These are phyloP conservation scores for Cephus pygmeus DNA, from an alignment of 2,888 invertebrate genomes.

Conservation along the genomic window DNA sequence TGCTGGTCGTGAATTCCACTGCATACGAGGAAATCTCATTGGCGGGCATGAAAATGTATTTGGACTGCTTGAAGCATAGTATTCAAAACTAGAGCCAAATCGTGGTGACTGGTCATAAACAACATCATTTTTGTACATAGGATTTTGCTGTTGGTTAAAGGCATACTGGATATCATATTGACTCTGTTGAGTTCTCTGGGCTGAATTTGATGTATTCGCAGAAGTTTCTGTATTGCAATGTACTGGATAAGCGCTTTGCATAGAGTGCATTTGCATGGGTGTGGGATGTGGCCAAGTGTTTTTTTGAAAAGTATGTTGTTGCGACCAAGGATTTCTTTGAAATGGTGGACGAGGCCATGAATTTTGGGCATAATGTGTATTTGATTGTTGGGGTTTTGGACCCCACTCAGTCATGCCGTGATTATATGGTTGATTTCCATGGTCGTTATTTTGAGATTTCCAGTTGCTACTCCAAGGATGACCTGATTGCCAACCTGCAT, in stretches of 20 bases:
- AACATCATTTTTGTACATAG: conserved; percentile 6
- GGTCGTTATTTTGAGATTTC: conserved; percentile 22
- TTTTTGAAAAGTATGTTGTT: conserved; percentile 22
- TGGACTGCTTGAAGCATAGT: conserved; percentile 1
- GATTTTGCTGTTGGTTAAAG: conserved; percentile 13
- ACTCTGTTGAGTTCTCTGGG: background rate
- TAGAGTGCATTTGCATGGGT: background rate
- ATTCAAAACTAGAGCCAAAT: conserved; percentile 11
- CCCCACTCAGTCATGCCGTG: conserved; percentile 13
- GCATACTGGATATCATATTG: conserved; percentile 8
- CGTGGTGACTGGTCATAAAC: conserved; percentile 8
- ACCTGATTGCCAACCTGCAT: conserved; percentile 46
- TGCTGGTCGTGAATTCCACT: conserved; percentile 21
- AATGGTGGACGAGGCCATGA: conserved; percentile 33
- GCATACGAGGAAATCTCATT: conserved; percentile 25
- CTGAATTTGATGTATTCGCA: background rate
- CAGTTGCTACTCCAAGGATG: conserved; percentile 53
- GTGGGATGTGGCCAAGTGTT: conserved; percentile 22
- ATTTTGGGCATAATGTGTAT: conserved; percentile 22
- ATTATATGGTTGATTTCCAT: conserved; percentile 2
- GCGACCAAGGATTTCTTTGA: conserved; percentile 20
- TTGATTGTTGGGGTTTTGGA: conserved; percentile 6
- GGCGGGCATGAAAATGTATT: background rate
- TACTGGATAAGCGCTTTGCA: background rate
- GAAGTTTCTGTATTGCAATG: background rate